Conservation (phyloP, 1,140 invertebrate genomes). For the Aphelenchoides fujianensis region DNA sequence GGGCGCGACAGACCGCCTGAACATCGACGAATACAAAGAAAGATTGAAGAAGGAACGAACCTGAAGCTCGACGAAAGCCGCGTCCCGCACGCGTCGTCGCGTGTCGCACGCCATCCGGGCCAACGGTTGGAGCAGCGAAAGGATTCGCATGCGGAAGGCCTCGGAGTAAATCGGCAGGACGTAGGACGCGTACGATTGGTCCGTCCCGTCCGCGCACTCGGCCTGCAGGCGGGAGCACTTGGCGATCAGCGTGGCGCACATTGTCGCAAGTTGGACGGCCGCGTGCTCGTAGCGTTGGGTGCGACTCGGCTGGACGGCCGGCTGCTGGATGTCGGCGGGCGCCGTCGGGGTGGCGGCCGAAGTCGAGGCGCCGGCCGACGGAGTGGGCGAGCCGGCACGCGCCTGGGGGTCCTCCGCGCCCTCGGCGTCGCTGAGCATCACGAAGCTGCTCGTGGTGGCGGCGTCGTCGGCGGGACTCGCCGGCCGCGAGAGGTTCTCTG, state of each 20-base stretch:
- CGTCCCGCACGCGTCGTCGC: constrained; percentile 78
- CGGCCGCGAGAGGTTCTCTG: constrained; percentile 21
- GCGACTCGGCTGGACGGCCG: neutral
- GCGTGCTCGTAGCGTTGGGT: neutral
- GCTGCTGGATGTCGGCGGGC: neutral
- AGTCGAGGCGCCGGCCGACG: neutral
- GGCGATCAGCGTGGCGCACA: constrained; percentile 3
- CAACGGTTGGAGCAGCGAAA: constrained; percentile 69
- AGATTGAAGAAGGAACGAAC: too few species aligned
- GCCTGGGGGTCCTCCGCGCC: too few species aligned
- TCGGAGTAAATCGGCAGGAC: constrained; percentile 16
- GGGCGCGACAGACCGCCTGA: too few species aligned
- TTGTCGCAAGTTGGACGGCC: neutral
- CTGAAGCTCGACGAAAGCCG: too few species aligned
- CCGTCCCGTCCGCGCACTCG: constrained; percentile 9
- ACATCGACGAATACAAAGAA: too few species aligned
- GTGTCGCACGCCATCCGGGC: constrained; percentile 85
- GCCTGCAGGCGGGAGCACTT: neutral
- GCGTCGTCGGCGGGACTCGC: constrained; percentile 17
- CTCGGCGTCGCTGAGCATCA: too few species aligned
- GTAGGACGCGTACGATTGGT: neutral
- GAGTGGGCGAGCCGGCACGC: neutral
- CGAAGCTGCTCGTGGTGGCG: constrained; percentile 26
- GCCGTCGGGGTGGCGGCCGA: neutral
- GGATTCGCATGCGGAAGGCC: constrained; percentile 9